These are phyloP conservation scores for Polyommatus iphigenia DNA, from an alignment of 2,888 invertebrate species.

Conservation along the genomic window DNA sequence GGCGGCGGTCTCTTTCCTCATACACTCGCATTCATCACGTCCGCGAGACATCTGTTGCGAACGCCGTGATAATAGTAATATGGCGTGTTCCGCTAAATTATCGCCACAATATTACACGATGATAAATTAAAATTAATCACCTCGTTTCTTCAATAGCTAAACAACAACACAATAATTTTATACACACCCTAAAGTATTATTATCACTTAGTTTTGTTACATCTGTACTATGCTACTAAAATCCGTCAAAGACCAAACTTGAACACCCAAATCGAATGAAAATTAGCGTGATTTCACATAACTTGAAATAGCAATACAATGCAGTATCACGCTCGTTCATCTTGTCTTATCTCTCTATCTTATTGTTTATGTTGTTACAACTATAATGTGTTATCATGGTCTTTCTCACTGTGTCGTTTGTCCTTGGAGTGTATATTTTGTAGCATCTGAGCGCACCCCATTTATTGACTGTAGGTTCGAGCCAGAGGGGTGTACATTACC, in stretches of 20 bases:
- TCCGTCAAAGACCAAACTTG: too few relatives aligned
- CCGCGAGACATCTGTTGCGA: slow-evolving; percentile 41
- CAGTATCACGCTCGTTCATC: too few relatives aligned
- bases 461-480: background rate
- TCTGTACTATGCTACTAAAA: too few relatives aligned
- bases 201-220: too few relatives aligned
- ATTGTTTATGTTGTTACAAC: too few relatives aligned
- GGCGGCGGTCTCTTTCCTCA: slow-evolving; percentile 38
- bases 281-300: background rate
- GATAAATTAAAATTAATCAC: slow-evolving; percentile 26
- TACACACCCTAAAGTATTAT: background rate
- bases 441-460: background rate
- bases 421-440: background rate
- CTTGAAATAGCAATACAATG: background rate
- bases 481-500: background rate
- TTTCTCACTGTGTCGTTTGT: background rate
- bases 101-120: slow-evolving; percentile 46
- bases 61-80: slow-evolving; percentile 39
- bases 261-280: too few relatives aligned
- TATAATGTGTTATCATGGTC: background rate
- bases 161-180: background rate
- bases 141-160: background rate
- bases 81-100: slow-evolving; percentile 66
- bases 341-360: too few relatives aligned
- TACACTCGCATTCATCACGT: slow-evolving; percentile 43